Base-by-base conservation (phyloP, 1,140 invertebrate species). In the Nephila pilipes region DNA sequence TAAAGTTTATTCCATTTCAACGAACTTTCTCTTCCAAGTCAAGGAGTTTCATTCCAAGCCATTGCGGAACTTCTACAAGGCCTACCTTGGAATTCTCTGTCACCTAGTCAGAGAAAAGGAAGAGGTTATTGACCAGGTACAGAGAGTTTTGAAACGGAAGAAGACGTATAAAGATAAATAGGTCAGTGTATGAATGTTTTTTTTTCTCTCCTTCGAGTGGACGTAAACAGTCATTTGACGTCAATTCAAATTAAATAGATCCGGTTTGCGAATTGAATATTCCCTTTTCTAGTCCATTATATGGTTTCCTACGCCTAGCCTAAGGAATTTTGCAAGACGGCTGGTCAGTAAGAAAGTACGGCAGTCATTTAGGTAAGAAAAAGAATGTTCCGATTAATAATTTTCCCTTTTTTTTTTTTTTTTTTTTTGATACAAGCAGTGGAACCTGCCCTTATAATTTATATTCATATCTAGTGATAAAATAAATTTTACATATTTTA, bases 41-140 rank as follows among this genome's bases (percentile, higher is more conserved):
- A 83, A 83, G 81, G 81, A 55, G 81, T 83, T 55, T 14, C 79
- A 46, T 79, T 32, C 69, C 29, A 20, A 79, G 29, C 3, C n/a
- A 79, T 83, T 54, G 81, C 80, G 80, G 80, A 83, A 57, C n/a
- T 32, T 81, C 79, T 18, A 20, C 80, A 55, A 83, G 80, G 80
- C 81, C 54, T 57, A 83, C 81, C 81, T 83, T 83, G 81, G 81
- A 83, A 83, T 83, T 83, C 81, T 55, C 38, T n/a, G 10, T 57
- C 81, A 18, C 54, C 81, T 3, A 83, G 25, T 75, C 69, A 14
- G 14, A 22, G 58, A 75, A 29, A 46, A 57, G 80, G 80, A 29
- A 57, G 12, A 83, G 81, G 81, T 83, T 22, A 83, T 29, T 83
- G 81, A 83, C 81, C 81, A 83, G 81, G 80, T 25, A 18, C 16